Evolutionary conservation across 2,888 invertebrate species (phyloP).

Genomic region (Melipona bicolor): DNA sequence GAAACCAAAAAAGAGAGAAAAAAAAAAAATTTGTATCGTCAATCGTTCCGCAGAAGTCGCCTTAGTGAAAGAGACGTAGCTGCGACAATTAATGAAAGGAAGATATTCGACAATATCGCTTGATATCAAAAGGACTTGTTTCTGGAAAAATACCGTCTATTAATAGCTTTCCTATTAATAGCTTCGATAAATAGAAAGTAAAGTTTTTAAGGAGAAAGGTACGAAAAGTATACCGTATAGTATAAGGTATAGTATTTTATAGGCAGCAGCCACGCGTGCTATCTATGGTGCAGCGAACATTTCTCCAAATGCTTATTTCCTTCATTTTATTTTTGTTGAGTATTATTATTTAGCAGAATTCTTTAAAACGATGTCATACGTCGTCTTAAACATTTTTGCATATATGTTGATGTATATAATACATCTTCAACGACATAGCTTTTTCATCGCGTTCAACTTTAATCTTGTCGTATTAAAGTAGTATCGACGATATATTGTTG

Average conservation of each 20-base stretch:
- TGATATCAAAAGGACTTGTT: neutral
- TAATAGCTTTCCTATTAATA: neutral
- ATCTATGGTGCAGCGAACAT: neutral
- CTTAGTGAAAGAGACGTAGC: conserved; percentile 53
- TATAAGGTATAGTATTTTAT: neutral
- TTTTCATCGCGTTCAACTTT: neutral
- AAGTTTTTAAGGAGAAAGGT: neutral
- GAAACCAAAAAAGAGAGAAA: neutral
- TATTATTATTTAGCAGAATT: neutral
- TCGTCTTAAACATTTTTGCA: too few relatives aligned
- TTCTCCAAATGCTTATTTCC: neutral
- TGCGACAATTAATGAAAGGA: conserved; percentile 3
- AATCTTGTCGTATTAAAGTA: neutral
- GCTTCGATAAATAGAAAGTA: neutral
- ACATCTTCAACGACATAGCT: neutral
- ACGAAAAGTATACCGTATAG: neutral
- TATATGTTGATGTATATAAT: neutral
- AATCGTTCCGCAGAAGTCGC: conserved; percentile 61
- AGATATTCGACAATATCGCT: neutral
- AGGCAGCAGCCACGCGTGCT: neutral
- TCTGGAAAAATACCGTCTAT: neutral
- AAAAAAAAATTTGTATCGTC: neutral
- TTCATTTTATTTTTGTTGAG: neutral
- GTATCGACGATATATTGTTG: neutral
- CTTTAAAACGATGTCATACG: neutral